phyloP scores from a whole-genome alignment of 2,797 vertebrate genomes.

The Sebastolobus alascanus region DNA sequence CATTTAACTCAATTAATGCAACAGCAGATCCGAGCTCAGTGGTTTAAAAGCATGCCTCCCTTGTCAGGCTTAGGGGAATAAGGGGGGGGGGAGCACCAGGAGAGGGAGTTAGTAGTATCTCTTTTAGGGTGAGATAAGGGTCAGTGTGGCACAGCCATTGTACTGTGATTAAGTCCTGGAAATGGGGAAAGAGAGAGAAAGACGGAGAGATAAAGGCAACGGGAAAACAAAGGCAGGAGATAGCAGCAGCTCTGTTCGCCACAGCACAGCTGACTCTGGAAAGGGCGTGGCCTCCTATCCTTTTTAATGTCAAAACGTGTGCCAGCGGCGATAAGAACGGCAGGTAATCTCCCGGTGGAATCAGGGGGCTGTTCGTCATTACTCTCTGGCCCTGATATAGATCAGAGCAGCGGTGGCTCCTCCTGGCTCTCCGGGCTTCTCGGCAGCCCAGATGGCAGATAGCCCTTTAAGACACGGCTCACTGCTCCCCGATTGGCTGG shows the following conservation, averaged over 20 bases:
- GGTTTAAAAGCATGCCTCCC: constrained; percentile 68
- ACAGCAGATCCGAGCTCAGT: constrained; percentile 65
- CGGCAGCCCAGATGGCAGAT: constrained; percentile 76
- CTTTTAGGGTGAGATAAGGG: constrained; percentile 50
- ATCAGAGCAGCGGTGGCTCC: constrained; percentile 73
- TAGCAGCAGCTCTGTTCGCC: constrained; percentile 14
- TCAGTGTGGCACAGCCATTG: constrained; percentile 26
- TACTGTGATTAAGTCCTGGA: constrained; percentile 55
- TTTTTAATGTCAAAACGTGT: constrained; percentile 79
- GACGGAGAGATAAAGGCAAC: constrained; percentile 27
- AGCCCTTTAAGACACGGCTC: constrained; percentile 78
- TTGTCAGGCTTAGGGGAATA: constrained; percentile 33
- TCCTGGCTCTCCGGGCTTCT: constrained; percentile 70
- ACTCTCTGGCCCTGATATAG: constrained; percentile 78
- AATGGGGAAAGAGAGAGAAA: constrained; percentile 19
- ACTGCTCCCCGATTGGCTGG: constrained; percentile 78
- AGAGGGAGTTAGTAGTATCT: constrained; percentile 43
- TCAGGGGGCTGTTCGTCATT: constrained; percentile 79
- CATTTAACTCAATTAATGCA: constrained; percentile 83
- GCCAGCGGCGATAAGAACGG: constrained; percentile 75
- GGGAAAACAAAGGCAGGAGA: constrained; percentile 49
- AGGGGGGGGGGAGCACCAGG: background rate
- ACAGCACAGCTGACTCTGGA: constrained; percentile 31
- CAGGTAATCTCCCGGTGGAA: constrained; percentile 78
- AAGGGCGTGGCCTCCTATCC: constrained; percentile 62